Percentiles rank a stretch among this genome's conserved stretches.
Evolutionary conservation across 2,888 invertebrate genomes (phyloP).

Genomic region (Cryptus armator): DNA sequence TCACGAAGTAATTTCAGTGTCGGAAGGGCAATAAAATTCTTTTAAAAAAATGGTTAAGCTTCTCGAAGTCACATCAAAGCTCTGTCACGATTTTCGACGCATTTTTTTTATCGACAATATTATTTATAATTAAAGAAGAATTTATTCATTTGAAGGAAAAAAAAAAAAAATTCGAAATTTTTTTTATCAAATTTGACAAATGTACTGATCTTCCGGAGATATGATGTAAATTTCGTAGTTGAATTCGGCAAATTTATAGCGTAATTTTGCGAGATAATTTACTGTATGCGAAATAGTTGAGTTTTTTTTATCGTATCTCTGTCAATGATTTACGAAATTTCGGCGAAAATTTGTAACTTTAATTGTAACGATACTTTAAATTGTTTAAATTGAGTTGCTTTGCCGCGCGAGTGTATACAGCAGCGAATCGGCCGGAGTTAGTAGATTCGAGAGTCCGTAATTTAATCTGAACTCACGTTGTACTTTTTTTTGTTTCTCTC

Average conservation of each 20-base stretch:
- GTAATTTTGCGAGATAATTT: too few species aligned
- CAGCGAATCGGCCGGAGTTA: background rate
- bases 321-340: background rate
- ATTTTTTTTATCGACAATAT: too few species aligned
- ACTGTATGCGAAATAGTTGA: too few species aligned
- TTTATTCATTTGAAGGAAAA: too few species aligned
- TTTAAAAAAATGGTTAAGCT: background rate
- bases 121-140: too few species aligned
- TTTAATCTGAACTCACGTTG: slow-evolving; percentile 40
- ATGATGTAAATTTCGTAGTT: too few species aligned
- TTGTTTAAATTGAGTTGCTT: background rate
- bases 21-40: slow-evolving; percentile 9
- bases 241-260: too few species aligned
- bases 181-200: too few species aligned
- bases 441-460: slow-evolving; percentile 35
- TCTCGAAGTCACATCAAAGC: background rate
- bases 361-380: background rate
- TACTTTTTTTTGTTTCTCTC: slow-evolving; percentile 30
- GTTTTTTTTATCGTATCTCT: background rate
- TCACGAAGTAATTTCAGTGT: slow-evolving; percentile 46
- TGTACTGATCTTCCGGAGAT: too few species aligned
- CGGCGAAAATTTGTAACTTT: background rate
- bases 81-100: background rate
- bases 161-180: too few species aligned
- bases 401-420: background rate